Percentiles rank a stretch among this genome's conserved stretches.
phyloP scores from a whole-genome alignment of 2,113 vertebrate species.

The Mesocricetus auratus region DNA sequence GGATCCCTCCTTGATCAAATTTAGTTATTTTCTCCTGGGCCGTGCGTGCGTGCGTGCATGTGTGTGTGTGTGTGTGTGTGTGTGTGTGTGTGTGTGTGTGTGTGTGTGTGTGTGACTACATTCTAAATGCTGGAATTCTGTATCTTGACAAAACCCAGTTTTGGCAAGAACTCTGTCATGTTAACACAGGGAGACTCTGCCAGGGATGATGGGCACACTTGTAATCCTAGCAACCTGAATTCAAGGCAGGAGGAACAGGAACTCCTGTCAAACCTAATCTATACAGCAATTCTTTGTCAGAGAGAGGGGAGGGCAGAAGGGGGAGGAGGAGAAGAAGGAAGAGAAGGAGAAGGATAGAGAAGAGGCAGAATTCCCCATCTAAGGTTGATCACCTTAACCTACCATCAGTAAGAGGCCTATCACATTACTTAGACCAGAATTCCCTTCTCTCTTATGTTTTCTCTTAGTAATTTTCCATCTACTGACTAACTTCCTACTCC shows the following conservation, averaged over 20 bases:
- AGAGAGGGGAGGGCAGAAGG: background rate
- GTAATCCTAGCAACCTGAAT: background rate
- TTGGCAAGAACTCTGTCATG: conserved; percentile 11
- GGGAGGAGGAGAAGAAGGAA: background rate
- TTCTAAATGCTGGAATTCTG: background rate
- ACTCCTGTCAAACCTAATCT: background rate
- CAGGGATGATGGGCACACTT: background rate
- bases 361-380: background rate
- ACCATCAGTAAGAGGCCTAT: background rate
- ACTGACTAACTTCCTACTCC: no score
- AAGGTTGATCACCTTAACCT: background rate
- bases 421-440: background rate
- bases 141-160: background rate
- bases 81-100: no score
- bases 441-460: background rate
- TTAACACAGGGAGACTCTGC: conserved; percentile 25
- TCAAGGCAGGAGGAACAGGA: background rate
- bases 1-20: background rate
- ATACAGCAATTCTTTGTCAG: background rate
- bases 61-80: background rate
- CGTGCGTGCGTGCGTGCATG: background rate
- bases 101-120: no score
- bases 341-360: background rate
- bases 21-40: background rate
- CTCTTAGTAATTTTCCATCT: background rate